phyloP scores from a whole-genome alignment of 64 coral and sea anemone genomes.

The Actinia equina region DNA sequence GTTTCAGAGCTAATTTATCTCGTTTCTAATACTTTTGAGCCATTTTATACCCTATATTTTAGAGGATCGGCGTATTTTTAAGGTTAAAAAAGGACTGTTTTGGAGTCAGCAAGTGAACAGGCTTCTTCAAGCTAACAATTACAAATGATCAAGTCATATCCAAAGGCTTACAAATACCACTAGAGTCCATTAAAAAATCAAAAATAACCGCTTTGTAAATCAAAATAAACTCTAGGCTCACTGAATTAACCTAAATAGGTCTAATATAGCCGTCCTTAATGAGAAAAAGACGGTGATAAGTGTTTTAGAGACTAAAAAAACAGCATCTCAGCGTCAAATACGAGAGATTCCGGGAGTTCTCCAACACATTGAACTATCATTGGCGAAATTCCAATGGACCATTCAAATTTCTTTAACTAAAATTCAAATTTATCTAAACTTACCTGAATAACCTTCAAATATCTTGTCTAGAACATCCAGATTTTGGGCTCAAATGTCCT shows the following conservation, averaged over 20 bases:
- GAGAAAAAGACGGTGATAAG: not conserved
- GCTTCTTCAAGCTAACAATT: not conserved
- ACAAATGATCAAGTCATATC: too few relatives aligned
- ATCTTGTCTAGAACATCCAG: constrained; percentile 6
- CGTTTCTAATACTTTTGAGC: not conserved
- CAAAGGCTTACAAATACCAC: too few relatives aligned
- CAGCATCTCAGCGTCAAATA: not conserved
- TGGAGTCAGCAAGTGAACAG: not conserved
- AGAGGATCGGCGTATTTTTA: not conserved
- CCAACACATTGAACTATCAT: not conserved
- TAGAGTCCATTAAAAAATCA: not conserved
- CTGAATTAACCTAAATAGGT: not conserved
- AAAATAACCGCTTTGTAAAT: not conserved
- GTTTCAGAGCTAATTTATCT: not conserved
- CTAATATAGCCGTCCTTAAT: not conserved
- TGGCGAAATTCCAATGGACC: not conserved
- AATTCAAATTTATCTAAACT: not conserved
- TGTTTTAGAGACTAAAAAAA: not conserved
- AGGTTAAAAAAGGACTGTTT: not conserved
- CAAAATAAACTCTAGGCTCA: not conserved
- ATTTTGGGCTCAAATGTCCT: not conserved
- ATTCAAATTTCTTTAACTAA: not conserved
- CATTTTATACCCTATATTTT: not conserved
- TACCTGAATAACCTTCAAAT: not conserved
- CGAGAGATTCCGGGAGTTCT: not conserved